phyloP scores from a whole-genome alignment of 1,140 invertebrate genomes.

The Drosophila kepulauana region DNA sequence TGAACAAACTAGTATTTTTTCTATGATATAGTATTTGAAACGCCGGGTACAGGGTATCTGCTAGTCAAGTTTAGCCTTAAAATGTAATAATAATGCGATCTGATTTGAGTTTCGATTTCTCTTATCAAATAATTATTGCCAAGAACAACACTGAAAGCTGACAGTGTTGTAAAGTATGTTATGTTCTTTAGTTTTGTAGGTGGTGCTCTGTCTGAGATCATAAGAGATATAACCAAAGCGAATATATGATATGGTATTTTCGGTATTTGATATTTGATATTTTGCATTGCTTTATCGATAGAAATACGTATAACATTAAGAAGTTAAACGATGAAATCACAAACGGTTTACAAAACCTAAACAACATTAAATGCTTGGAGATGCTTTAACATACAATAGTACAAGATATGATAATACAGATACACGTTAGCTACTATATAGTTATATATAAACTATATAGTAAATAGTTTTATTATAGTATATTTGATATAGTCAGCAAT shows the following conservation, averaged over 20 bases:
- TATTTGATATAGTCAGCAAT: conserved; percentile 66
- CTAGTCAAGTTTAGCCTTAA: conserved; percentile 13
- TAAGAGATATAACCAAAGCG: conserved; percentile 2
- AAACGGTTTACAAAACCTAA: conserved; percentile 19
- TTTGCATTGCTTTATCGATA: conserved; percentile 30
- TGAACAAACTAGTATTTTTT: conserved; percentile 14
- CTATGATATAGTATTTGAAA: conserved; percentile 4
- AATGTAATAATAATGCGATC: conserved; percentile 33
- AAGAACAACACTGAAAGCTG: conserved; percentile 69
- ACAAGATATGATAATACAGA: conserved; percentile 20
- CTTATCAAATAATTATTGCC: conserved; percentile 5
- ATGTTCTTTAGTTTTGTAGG: conserved; percentile 51
- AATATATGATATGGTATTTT: conserved; percentile 29
- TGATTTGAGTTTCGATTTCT: neutral
- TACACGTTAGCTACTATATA: conserved; percentile 8
- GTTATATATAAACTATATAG: conserved; percentile 7
- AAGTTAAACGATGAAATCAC: conserved; percentile 10
- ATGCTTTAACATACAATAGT: conserved; percentile 31
- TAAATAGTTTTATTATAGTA: conserved; percentile 30
- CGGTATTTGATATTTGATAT: neutral
- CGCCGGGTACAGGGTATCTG: conserved; percentile 14
- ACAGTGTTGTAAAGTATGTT: conserved; percentile 50
- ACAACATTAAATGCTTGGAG: conserved; percentile 27
- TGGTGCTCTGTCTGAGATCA: conserved; percentile 51
- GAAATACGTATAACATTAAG: conserved; percentile 7